These are phyloP conservation scores for Bombyx mori DNA, from an alignment of 1,140 invertebrate genomes.

Conservation along the genomic window ASM3026992v2 NC_085107.1:13891501-13892000, in stretches of 20 bases:
- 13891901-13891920: no score
- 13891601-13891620: slow-evolving; percentile 71
- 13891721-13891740: slow-evolving; percentile 49
- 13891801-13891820: neutral
- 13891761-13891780: no score
- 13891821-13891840: neutral
- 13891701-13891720: slow-evolving; percentile 63
- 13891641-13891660: slow-evolving; percentile 65
- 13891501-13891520: slow-evolving; percentile 69
- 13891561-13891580: slow-evolving; percentile 71
- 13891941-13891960: no score
- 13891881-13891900: no score
- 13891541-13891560: slow-evolving; percentile 65
- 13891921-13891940: no score
- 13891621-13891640: slow-evolving; percentile 57
- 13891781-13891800: no score
- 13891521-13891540: slow-evolving; percentile 67
- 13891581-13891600: slow-evolving; percentile 69
- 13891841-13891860: no score
- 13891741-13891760: slow-evolving; percentile 60
- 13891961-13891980: no score
- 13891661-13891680: slow-evolving; percentile 61
- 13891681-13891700: slow-evolving; percentile 62
- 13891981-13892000: neutral
- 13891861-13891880: no score